Base-by-base conservation (phyloP, 2,888 invertebrate species). In the Harpagoxenus sublaevis region DNA sequence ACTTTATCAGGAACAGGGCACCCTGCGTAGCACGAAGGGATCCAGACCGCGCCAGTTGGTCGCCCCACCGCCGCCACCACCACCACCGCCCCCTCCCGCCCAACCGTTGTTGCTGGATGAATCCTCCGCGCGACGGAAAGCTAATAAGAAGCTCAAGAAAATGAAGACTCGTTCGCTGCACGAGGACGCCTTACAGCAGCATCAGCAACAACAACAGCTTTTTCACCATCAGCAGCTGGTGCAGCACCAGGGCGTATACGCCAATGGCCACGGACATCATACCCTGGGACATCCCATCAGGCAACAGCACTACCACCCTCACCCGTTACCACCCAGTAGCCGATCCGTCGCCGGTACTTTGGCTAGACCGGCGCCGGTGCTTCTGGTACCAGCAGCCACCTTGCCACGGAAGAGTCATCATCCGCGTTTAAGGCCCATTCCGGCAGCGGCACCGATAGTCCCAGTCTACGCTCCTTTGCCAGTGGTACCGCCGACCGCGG, bases 31-130 rank as follows among this genome's bases (percentile, higher is more conserved):
- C 86, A 95, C 95, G 35, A 94, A 95, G 45, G 95, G 96, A 1
- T 95, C 97, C 45, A 96, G 98, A 66, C 98, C 98, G 0, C 96
- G 98, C 2, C 98, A 98, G 95, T 97, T 98, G 88, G 97, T 98
- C 68, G 98, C 98, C 10, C 98, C 98, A 51, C 98, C 98, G 2
- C 97, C 98, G 0, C 97, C 97, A 12, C 97, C 97, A 0, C 96
- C 94, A 0, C 96, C 96, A 0, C 96, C 96, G 91, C 95, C 96
- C 15, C 93, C 96, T 84, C 96, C 93, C 1, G 84, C 91, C 42
- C 93, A 94, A 81, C 94, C 94, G 0, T 87, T 94, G 6, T 89
- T 95, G 8, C 92, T 91, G 89, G 92, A 94, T 51, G 93, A 95
- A 84, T 85, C 94, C 86, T 86, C 95, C 86, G 89, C 90, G 0